Evolutionary conservation across 2,888 invertebrate species (phyloP).

Genomic region (Sesamia inferens): DNA sequence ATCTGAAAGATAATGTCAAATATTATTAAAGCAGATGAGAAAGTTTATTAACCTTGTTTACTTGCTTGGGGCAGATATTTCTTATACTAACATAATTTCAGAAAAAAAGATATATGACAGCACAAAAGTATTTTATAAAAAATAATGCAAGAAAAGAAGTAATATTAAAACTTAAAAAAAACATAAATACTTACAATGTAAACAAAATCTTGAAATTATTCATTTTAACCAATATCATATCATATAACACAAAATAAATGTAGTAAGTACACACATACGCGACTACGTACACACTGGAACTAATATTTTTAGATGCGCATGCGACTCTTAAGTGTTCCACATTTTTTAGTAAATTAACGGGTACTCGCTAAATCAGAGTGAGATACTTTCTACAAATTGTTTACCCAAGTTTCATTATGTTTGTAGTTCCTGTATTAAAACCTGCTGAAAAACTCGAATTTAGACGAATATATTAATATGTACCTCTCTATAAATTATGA

Average conservation of each 20-base stretch:
- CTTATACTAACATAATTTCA: background rate
- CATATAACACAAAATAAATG: slow-evolving; percentile 32
- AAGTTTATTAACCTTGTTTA: background rate
- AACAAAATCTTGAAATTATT: slow-evolving; percentile 63
- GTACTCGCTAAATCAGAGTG: slow-evolving; percentile 69
- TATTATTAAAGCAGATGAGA: background rate
- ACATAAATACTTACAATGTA: slow-evolving; percentile 69
- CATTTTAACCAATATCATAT: slow-evolving; percentile 62
- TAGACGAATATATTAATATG: too few relatives aligned
- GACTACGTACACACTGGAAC: slow-evolving; percentile 63
- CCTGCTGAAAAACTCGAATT: background rate
- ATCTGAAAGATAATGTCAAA: slow-evolving; percentile 59
- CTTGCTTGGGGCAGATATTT: background rate
- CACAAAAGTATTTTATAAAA: too few relatives aligned
- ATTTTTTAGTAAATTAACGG: slow-evolving; percentile 72
- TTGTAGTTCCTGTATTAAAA: background rate
- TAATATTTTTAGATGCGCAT: slow-evolving; percentile 59
- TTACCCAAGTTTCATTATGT: background rate
- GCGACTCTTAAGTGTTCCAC: slow-evolving; percentile 59
- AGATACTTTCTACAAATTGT: slow-evolving; percentile 39
- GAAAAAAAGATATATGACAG: background rate
- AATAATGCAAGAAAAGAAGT: background rate
- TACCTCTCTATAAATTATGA: background rate
- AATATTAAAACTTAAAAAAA: background rate
- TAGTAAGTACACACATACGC: slow-evolving; percentile 61